phyloP scores from a whole-genome alignment of 2,888 invertebrate genomes.

The Epirrhoe tristata region DNA sequence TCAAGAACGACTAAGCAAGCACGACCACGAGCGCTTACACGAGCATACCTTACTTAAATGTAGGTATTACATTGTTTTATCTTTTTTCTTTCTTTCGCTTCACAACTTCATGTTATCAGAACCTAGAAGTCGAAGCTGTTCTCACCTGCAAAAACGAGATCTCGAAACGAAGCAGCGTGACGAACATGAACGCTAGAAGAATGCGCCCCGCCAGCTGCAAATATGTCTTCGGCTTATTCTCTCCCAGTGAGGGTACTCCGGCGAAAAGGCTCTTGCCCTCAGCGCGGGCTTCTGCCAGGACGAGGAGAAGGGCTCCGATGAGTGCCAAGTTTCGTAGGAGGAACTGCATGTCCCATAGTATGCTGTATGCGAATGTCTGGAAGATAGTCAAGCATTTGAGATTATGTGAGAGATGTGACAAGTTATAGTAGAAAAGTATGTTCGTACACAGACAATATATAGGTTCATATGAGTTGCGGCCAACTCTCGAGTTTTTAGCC shows the following conservation, averaged over 20 bases:
- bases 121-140: constrained; percentile 6
- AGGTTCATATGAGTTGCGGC: too few relatives aligned
- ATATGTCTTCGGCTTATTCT: constrained; percentile 98
- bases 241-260: constrained; percentile 95
- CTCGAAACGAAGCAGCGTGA: constrained; percentile 97
- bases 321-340: constrained; percentile 97
- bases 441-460: too few relatives aligned
- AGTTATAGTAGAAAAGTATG: too few relatives aligned
- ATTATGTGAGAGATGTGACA: too few relatives aligned
- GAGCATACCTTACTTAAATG: too few relatives aligned
- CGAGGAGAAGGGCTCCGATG: constrained; percentile 97
- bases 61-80: too few relatives aligned
- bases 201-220: constrained; percentile 98
- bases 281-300: constrained; percentile 97
- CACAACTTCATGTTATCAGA: too few relatives aligned
- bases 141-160: constrained; percentile 93
- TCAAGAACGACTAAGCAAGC: too few relatives aligned
- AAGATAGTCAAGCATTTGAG: constrained; percentile 33
- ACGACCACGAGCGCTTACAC: too few relatives aligned
- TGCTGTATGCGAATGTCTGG: constrained; percentile 97
- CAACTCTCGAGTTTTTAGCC: too few relatives aligned
- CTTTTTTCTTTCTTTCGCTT: too few relatives aligned
- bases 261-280: constrained; percentile 98
- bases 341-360: constrained; percentile 99
- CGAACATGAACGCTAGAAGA: constrained; percentile 99